Evolutionary conservation across 2,888 invertebrate genomes (phyloP).

Genomic region (Philopedon plagiatum): DNA sequence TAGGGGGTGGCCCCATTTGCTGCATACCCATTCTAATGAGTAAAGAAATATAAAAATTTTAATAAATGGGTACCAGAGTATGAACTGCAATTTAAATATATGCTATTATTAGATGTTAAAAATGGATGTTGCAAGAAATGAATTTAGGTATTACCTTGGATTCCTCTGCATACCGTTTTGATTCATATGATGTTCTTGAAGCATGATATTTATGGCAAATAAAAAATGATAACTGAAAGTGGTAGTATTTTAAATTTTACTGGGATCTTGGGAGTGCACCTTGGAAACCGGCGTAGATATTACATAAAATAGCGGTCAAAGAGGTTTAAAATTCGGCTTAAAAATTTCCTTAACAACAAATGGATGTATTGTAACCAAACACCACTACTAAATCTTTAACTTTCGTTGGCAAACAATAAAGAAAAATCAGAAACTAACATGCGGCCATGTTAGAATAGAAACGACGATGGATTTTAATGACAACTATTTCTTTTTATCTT

Average conservation of each 20-base stretch:
- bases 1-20: slow-evolving; percentile 67
- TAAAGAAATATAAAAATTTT: slow-evolving; percentile 11
- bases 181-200: slow-evolving; percentile 72
- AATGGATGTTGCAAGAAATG: neutral
- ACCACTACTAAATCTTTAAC: slow-evolving; percentile 70
- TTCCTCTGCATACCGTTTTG: slow-evolving; percentile 78
- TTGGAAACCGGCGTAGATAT: slow-evolving; percentile 41
- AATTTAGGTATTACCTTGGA: slow-evolving; percentile 67
- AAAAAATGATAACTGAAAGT: slow-evolving; percentile 50
- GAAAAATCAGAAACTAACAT: slow-evolving; percentile 84
- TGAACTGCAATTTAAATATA: neutral
- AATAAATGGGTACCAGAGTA: neutral
- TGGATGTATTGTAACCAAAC: slow-evolving; percentile 66
- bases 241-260: slow-evolving; percentile 20
- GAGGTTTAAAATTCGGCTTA: slow-evolving; percentile 20
- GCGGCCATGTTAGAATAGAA: slow-evolving; percentile 82
- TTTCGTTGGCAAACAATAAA: slow-evolving; percentile 84
- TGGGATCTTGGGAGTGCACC: slow-evolving; percentile 43
- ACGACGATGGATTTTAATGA: slow-evolving; percentile 42
- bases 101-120: neutral
- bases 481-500: slow-evolving; percentile 17
- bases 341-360: slow-evolving; percentile 39
- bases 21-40: slow-evolving; percentile 65
- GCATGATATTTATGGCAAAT: slow-evolving; percentile 63
- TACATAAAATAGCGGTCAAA: slow-evolving; percentile 32